These are phyloP conservation scores for Ovis aries DNA, from an alignment of 2,113 vertebrate genomes.

Conservation along the genomic window DNA sequence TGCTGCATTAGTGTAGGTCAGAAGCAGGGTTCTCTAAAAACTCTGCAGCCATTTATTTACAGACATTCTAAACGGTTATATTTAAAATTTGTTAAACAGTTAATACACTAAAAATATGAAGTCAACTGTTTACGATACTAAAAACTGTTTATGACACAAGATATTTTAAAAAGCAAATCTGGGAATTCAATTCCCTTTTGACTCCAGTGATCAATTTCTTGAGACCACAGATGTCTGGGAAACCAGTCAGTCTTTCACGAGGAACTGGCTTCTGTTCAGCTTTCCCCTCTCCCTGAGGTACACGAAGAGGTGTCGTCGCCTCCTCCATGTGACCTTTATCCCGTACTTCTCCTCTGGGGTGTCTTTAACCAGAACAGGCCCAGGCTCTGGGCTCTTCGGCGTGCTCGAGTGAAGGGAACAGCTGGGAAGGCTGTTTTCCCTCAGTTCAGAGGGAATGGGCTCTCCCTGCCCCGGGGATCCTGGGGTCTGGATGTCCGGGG, in stretches of 20 bases:
- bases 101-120: constrained; percentile 28
- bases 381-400: neutral
- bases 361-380: constrained; percentile 83
- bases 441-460: neutral
- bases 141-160: neutral
- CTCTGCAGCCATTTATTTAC: constrained; percentile 47
- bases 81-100: neutral
- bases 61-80: constrained; percentile 25
- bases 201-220: neutral
- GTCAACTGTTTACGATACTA: neutral
- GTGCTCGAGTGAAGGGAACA: constrained; percentile 24
- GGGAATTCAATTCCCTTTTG: neutral
- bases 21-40: neutral
- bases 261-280: constrained; percentile 77
- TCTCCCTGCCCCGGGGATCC: neutral
- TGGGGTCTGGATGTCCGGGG: constrained; percentile 75
- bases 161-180: neutral
- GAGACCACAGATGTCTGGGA: neutral
- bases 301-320: constrained; percentile 79
- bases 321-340: constrained; percentile 90
- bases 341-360: constrained; percentile 92
- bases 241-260: constrained; percentile 70
- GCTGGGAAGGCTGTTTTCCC: neutral
- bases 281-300: constrained; percentile 80
- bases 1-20: neutral